Conservation (phyloP, 2,888 invertebrate genomes). For the Gerris lacustris region DNA sequence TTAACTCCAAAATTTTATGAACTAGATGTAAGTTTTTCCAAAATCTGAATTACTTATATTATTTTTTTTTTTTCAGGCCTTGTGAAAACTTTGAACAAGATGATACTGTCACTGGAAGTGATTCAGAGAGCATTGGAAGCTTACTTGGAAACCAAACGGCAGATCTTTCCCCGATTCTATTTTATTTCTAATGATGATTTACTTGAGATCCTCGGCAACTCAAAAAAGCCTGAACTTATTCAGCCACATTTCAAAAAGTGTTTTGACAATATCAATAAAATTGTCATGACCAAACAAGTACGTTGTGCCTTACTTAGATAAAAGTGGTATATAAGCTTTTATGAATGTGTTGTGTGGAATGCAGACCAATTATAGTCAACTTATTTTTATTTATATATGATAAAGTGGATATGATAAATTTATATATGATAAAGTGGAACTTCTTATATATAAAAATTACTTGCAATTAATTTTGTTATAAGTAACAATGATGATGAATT, state of each 20-base stretch:
- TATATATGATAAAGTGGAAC: too few relatives aligned
- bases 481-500: too few relatives aligned
- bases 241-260: constrained; percentile 79
- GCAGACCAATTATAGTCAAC: too few relatives aligned
- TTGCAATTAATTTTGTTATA: too few relatives aligned
- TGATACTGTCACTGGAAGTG: constrained; percentile 62
- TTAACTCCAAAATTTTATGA: too few relatives aligned
- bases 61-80: constrained; percentile 40
- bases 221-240: constrained; percentile 67
- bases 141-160: constrained; percentile 79
- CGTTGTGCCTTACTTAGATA: constrained; percentile 25
- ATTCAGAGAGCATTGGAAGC: constrained; percentile 73
- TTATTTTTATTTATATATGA: too few relatives aligned
- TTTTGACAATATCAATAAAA: constrained; percentile 69
- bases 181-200: constrained; percentile 67
- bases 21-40: too few relatives aligned
- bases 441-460: too few relatives aligned
- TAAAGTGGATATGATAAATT: too few relatives aligned
- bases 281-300: constrained; percentile 53
- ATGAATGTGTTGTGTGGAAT: too few relatives aligned
- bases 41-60: too few relatives aligned
- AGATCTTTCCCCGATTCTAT: constrained; percentile 71
- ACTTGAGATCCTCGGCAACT: constrained; percentile 46
- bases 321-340: too few relatives aligned
- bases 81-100: constrained; percentile 52